phyloP scores from a whole-genome alignment of 1,140 invertebrate species.

The Drosophila rhopaloa region DNA sequence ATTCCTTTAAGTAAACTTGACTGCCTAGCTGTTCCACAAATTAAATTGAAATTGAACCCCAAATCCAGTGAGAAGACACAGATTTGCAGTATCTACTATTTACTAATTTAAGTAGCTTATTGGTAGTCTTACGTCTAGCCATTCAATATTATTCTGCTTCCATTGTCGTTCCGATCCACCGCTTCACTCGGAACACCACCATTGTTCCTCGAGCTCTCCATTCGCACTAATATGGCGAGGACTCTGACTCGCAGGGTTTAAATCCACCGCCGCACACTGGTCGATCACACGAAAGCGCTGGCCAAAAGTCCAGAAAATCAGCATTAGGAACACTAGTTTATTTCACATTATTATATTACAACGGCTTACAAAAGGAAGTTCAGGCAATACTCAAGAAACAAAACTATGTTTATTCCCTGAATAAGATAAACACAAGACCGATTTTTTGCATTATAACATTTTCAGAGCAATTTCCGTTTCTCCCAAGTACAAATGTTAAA shows the following conservation, averaged over 20 bases:
- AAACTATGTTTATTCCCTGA: neutral
- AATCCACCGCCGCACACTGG: constrained; percentile 7
- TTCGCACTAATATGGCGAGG: constrained; percentile 4
- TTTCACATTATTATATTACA: neutral
- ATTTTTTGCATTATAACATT: neutral
- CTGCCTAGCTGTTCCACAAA: neutral
- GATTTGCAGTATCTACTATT: neutral
- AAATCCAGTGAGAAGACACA: neutral
- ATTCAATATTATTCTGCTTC: constrained; percentile 1
- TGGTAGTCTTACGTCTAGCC: constrained; percentile 1
- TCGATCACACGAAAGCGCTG: constrained; percentile 9
- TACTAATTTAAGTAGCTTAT: constrained; percentile 3
- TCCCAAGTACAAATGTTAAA: no score
- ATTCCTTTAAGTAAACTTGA: no score
- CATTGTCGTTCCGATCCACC: constrained; percentile 1
- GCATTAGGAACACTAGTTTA: neutral
- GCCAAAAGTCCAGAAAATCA: neutral
- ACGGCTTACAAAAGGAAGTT: neutral
- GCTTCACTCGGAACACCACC: constrained; percentile 1
- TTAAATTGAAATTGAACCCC: neutral
- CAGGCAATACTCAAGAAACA: neutral
- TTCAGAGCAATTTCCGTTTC: neutral
- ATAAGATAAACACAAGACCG: neutral
- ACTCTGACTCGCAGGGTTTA: neutral
- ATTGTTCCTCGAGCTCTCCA: neutral